Conservation (phyloP, 2,888 invertebrate genomes). For the Volucella bombylans region DNA sequence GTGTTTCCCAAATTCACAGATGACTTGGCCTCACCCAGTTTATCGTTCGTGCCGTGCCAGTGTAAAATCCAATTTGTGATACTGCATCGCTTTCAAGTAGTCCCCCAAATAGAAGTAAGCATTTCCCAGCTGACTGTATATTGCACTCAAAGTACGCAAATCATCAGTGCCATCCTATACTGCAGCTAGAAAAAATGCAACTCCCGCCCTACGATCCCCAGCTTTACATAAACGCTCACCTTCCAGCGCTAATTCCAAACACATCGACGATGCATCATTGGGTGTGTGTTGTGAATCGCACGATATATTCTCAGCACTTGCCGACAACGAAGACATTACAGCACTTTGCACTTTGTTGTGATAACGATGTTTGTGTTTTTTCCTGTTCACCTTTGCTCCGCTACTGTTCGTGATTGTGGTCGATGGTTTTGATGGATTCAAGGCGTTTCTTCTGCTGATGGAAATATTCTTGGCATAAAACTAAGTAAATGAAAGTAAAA, state of each 20-base stretch:
- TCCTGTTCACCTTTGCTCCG: neutral
- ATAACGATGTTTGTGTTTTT: slow-evolving; percentile 35
- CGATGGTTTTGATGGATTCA: slow-evolving; percentile 26
- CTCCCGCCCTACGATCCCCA: slow-evolving; percentile 97
- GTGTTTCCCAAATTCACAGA: slow-evolving; percentile 99
- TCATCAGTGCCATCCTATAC: slow-evolving; percentile 97
- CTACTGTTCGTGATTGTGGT: neutral
- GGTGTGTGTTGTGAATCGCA: slow-evolving; percentile 86
- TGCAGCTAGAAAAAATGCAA: slow-evolving; percentile 98
- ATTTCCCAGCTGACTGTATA: slow-evolving; percentile 98
- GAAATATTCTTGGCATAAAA: slow-evolving; percentile 53
- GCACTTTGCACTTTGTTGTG: slow-evolving; percentile 49
- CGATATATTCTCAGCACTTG: slow-evolving; percentile 90
- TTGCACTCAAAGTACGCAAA: slow-evolving; percentile 95
- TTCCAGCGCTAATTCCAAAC: slow-evolving; percentile 96
- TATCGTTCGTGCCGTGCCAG: slow-evolving; percentile 96
- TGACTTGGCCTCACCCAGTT: slow-evolving; percentile 98
- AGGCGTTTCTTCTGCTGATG: slow-evolving; percentile 63
- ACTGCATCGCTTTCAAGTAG: slow-evolving; percentile 97
- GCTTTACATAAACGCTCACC: slow-evolving; percentile 95
- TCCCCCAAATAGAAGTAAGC: slow-evolving; percentile 98
- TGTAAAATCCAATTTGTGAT: slow-evolving; percentile 97
- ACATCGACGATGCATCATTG: slow-evolving; percentile 87
- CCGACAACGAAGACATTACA: slow-evolving; percentile 85
- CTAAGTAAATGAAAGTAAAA: slow-evolving; percentile 71